Evolutionary conservation across 2,888 invertebrate genomes (phyloP).

Genomic region (Chymomyza caudatula): DNA sequence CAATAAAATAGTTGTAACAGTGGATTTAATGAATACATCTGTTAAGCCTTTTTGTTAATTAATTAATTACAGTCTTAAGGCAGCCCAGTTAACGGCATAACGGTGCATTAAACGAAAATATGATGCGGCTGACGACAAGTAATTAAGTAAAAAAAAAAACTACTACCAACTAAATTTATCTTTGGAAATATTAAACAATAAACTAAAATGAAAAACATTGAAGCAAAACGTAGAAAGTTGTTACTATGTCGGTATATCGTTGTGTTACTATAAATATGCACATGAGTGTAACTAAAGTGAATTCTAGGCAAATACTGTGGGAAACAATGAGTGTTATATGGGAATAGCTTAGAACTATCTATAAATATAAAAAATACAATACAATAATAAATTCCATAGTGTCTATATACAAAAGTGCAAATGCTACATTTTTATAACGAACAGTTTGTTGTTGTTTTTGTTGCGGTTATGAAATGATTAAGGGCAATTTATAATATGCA

Average conservation of each 20-base stretch:
- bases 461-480: neutral
- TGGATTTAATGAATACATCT: constrained; percentile 9
- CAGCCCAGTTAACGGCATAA: constrained; percentile 19
- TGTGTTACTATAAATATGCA: neutral
- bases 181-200: constrained; percentile 68
- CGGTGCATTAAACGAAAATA: neutral
- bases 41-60: constrained; percentile 26
- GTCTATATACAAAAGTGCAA: constrained; percentile 35
- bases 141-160: constrained; percentile 30
- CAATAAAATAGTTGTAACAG: constrained; percentile 8
- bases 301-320: neutral
- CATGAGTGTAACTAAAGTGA: neutral
- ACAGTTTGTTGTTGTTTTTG: neutral
- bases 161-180: constrained; percentile 63
- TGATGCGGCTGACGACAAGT: neutral
- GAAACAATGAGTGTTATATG: neutral
- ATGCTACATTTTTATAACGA: neutral
- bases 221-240: neutral
- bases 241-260: neutral
- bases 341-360: neutral
- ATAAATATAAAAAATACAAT: neutral
- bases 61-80: constrained; percentile 66
- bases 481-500: neutral
- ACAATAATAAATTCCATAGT: constrained; percentile 1
- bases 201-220: constrained; percentile 43